Evolutionary conservation across 2,888 invertebrate genomes (phyloP), one percentile per base, ranked within the genome.

Genomic region (Scelioninae gen. 2): DNA sequence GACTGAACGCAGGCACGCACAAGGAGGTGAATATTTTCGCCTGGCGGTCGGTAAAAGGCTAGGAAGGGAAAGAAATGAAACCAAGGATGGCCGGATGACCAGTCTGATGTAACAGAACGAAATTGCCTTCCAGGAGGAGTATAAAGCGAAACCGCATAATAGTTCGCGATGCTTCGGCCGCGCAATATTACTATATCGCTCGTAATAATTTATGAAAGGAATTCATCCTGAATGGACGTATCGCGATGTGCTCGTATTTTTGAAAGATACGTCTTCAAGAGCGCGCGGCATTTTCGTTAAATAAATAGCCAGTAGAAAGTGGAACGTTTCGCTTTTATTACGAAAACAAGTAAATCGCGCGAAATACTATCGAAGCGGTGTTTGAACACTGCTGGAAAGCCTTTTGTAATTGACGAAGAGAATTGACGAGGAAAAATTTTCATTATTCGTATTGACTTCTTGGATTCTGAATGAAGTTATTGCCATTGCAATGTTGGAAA

Each of bases 71-170:
- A 73, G 74, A 74, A 71, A 74, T 67, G 63, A 65, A 76, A 75
- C 57, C 72, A 76, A 75, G 74, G 75, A 75, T 72, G 76, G 74
- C 73, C 68, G 77, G 81, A 81, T 80, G 84, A 81, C 83, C 84
- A 82, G 79, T 82, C 80, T 84, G 83, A 84, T 80, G 84, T 84
- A 84, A 84, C 83, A 80, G 82, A 83, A 81, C 78, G 78, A 83
- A 83, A 81, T 84, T 84, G 80, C 81, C 78, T 78, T 76, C 74
- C 58, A 64, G 46, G 65, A 74, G 72, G 73, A 74, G 78, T 79
- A 78, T 70, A 76, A 77, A 78, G 79, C 78, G 78, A 79, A 73
- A 78, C 78, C 77, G 77, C 78, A 78, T 73, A 73, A 75, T 73
- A 63, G 53, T 52, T 50, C 57, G 60, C 48, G 60, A 50, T 53